phyloP scores from a whole-genome alignment of 2,797 vertebrate genomes.

The Chloroceryle inda region DNA sequence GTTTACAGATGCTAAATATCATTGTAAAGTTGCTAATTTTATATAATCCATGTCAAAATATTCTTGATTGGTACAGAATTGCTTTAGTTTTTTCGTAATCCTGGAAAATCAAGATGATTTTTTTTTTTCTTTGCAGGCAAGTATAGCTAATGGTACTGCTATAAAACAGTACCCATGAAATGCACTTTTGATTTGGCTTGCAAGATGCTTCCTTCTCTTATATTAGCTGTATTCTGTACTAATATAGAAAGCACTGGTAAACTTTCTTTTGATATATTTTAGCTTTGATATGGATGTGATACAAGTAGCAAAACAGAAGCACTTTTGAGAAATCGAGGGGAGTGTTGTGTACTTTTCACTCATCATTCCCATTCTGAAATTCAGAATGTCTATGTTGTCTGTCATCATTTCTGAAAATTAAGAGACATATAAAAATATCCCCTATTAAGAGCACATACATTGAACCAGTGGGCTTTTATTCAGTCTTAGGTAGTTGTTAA shows the following conservation, averaged over 20 bases:
- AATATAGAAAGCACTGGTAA: background rate
- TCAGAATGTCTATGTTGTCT: background rate
- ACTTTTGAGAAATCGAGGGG: background rate
- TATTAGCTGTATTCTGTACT: background rate
- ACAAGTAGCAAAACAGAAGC: background rate
- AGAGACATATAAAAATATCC: background rate
- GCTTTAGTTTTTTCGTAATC: background rate
- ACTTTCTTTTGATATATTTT: background rate
- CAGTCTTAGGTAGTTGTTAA: background rate
- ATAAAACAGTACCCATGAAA: background rate
- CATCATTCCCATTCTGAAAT: background rate
- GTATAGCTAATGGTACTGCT: background rate
- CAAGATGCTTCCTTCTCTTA: background rate
- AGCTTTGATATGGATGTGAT: background rate
- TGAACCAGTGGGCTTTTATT: background rate
- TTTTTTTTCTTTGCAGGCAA: background rate
- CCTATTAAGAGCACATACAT: background rate
- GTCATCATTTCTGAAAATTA: background rate
- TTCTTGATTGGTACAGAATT: background rate
- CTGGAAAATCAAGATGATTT: background rate
- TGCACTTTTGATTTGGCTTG: background rate
- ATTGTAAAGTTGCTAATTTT: background rate
- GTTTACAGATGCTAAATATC: background rate
- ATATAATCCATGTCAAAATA: background rate
- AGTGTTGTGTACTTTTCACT: background rate